phyloP scores from a whole-genome alignment of 1,140 invertebrate genomes.

The Zophobas morio region DNA sequence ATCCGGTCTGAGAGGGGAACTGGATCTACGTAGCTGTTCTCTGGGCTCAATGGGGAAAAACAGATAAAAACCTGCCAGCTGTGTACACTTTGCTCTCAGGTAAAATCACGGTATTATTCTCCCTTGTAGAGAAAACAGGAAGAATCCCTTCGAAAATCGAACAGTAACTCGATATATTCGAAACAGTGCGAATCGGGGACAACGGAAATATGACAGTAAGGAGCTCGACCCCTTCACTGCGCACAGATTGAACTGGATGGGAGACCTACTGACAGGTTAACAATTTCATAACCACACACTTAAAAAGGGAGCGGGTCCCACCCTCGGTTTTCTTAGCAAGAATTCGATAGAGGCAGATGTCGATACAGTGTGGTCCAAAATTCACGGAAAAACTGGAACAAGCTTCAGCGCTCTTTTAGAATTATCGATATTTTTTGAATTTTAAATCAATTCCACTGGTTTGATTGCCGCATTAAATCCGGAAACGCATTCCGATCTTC shows the following conservation, averaged over 20 bases:
- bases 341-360: no score
- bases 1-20: constrained; percentile 13
- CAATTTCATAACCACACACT: constrained; percentile 35
- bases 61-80: constrained; percentile 43
- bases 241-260: constrained; percentile 15
- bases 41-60: constrained; percentile 6
- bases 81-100: constrained; percentile 33
- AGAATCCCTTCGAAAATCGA: constrained; percentile 12
- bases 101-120: constrained; percentile 3
- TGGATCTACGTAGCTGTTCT: background rate
- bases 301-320: constrained; percentile 1
- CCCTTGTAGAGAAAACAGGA: constrained; percentile 3
- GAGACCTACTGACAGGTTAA: constrained; percentile 37
- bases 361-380: no score
- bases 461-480: no score
- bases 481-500: no score
- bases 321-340: background rate
- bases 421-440: no score
- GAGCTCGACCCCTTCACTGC: constrained; percentile 1
- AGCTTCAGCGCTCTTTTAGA: no score
- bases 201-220: constrained; percentile 22
- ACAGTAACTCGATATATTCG: constrained; percentile 39
- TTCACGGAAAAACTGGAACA: no score
- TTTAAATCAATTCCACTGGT: no score
- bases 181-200: constrained; percentile 18